Base-by-base conservation (phyloP, 2,888 invertebrate species). In the Cheilosia variabilis region DNA sequence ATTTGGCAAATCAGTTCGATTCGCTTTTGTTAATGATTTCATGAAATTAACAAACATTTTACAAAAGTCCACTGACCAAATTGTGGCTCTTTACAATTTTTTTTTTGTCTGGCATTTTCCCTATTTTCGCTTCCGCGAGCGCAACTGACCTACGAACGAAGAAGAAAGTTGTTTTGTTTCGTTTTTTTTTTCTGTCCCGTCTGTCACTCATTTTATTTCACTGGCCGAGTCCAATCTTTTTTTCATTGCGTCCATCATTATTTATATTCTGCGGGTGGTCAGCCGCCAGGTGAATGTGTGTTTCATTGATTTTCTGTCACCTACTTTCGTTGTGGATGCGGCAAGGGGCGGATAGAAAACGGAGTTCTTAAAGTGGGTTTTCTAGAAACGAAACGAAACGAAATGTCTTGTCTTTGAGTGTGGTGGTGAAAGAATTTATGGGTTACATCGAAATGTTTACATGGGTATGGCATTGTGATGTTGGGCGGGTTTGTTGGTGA, bases 261-360 rank as follows among this genome's bases (percentile, higher is more conserved):
- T 31, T 2, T 9, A 31, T 37, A 53, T 19, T 31, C 19, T 60
- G 86, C 86, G 76, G 86, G 86, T 80, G 86, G 80, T 57, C 75
- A 75, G 47, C 55, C 71, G 47, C 53, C 65, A 43, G 65, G 41
- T 68, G 78, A 73, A 63, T 72, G 63, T 63, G 65, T 73, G 62
- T 77, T 86, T 63, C 80, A 81, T 81, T 81, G 80, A 80, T 69
- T 81, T 72, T 76, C 76, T 63, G 76, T 86, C 81, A 86, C 86
- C 86, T 86, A 86, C 81, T 86, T 86, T 86, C 71, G 76, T 62
- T 13, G 5, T 69, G 69, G 55, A 62, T 52, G 22, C 24, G 60
- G 43, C 50, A 24, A 7, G 17, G n/a, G 17, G 34, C 22, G 10
- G 71, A 71, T 71, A 65, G 57, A 62, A 80, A 80, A 80, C 72